These are phyloP conservation scores for Pseudococcus longispinus DNA, from an alignment of 2,888 invertebrate species.

Conservation along the genomic window DNA sequence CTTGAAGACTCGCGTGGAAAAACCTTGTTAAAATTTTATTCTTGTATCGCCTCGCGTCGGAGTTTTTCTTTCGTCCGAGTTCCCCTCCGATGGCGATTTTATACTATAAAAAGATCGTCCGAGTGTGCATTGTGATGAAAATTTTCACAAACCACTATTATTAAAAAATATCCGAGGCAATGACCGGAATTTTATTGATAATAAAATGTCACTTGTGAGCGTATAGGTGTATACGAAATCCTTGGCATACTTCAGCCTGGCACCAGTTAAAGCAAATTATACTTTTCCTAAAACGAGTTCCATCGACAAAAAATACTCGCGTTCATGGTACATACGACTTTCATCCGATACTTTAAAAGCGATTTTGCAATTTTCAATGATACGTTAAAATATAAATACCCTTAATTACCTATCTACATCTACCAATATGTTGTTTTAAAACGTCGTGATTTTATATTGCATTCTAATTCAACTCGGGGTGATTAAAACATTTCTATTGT, in stretches of 20 bases:
- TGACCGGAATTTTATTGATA: slow-evolving; percentile 41
- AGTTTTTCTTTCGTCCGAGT: neutral
- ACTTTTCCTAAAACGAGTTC: slow-evolving; percentile 34
- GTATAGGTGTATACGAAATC: neutral
- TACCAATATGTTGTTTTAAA: no score
- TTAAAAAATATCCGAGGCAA: slow-evolving; percentile 25
- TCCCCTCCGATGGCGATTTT: neutral
- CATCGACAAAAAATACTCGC: neutral
- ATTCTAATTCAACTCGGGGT: no score
- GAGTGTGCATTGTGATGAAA: neutral
- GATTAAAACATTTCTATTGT: no score
- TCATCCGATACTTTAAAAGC: neutral
- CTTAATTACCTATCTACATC: no score
- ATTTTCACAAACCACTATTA: neutral
- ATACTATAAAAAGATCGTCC: no score
- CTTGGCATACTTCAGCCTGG: slow-evolving; percentile 10
- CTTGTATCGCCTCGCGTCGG: neutral
- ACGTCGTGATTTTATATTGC: no score
- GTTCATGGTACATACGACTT: no score
- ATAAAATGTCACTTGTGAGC: neutral
- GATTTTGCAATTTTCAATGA: neutral
- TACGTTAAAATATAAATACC: no score
- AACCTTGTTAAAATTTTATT: neutral
- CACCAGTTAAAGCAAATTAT: slow-evolving; percentile 17
- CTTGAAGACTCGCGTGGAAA: neutral